Conservation (phyloP, 2,797 vertebrate species). For the Nothura maculosa region DNA sequence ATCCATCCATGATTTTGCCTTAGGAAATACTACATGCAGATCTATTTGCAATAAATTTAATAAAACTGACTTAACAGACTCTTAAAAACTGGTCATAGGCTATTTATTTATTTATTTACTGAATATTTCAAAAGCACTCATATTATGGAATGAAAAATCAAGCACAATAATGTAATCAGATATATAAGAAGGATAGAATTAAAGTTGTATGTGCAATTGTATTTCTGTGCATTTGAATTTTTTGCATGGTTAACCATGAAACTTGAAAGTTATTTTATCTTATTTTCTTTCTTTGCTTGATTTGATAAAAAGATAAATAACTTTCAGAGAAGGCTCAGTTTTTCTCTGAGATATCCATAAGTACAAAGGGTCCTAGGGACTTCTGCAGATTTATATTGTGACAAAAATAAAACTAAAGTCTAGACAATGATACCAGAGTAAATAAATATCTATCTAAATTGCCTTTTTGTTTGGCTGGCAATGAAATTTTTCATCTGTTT, state of each 20-base stretch:
- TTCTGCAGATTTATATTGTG: background rate
- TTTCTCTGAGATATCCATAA: background rate
- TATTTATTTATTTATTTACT: background rate
- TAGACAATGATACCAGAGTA: background rate
- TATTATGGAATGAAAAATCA: background rate
- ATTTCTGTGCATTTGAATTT: background rate
- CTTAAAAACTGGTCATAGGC: background rate
- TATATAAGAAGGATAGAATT: background rate
- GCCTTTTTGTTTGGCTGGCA: background rate
- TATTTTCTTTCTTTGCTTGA: background rate
- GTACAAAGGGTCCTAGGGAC: background rate
- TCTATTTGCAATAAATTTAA: background rate
- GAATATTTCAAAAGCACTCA: background rate
- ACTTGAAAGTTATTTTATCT: background rate
- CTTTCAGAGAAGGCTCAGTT: background rate
- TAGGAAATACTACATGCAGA: background rate
- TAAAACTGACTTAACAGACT: fast-evolving
- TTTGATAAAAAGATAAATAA: background rate
- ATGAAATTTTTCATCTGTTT: background rate
- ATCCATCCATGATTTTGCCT: background rate
- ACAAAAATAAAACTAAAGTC: background rate
- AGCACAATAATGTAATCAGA: background rate
- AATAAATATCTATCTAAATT: background rate
- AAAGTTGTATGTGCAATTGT: background rate
- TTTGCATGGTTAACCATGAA: background rate